A percentile compares a stretch with the other conserved stretches of the same genome.
Evolutionary conservation across 2,888 invertebrate genomes (phyloP).

Genomic region (Dysmachus trigonus): DNA sequence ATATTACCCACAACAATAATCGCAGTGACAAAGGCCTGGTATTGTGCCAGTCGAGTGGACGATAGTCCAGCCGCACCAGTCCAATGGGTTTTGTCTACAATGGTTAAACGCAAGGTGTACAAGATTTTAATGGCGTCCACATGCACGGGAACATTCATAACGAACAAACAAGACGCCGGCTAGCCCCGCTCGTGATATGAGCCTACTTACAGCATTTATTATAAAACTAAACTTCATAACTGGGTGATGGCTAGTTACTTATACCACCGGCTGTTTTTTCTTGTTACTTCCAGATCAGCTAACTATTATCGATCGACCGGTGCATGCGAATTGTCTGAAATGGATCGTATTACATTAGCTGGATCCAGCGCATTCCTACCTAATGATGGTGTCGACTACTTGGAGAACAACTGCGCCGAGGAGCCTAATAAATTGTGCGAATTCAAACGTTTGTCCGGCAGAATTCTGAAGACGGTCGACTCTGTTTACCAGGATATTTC

Average conservation of each 20-base stretch:
- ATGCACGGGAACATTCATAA: slow-evolving; percentile 6
- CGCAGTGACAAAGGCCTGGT: not conserved
- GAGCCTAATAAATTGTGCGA: slow-evolving; percentile 95
- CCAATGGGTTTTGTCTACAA: slow-evolving; percentile 11
- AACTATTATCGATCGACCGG: slow-evolving; percentile 88
- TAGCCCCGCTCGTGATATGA: slow-evolving; percentile 25
- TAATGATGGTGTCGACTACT: slow-evolving; percentile 78
- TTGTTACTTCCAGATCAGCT: slow-evolving; percentile 76
- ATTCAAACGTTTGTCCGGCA: slow-evolving; percentile 87
- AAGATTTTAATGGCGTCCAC: slow-evolving; percentile 10
- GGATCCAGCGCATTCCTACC: slow-evolving; percentile 81
- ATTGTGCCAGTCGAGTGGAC: not conserved
- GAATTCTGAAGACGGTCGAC: slow-evolving; percentile 92
- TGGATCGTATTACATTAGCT: slow-evolving; percentile 89
- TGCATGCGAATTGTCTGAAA: slow-evolving; percentile 86
- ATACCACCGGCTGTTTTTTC: not conserved
- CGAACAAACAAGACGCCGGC: slow-evolving; percentile 7
- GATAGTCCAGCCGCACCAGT: not conserved
- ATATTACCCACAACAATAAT: slow-evolving; percentile 38
- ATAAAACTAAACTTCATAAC: slow-evolving; percentile 28
- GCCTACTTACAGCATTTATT: not conserved
- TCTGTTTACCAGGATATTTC: slow-evolving; percentile 91
- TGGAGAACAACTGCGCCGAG: slow-evolving; percentile 93
- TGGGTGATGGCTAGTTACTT: slow-evolving; percentile 4
- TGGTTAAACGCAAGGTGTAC: slow-evolving; percentile 31